A percentile compares a stretch with the other conserved stretches of the same genome.
Conservation (phyloP, 2,113 vertebrate species). For the Noctilio leporinus region DNA sequence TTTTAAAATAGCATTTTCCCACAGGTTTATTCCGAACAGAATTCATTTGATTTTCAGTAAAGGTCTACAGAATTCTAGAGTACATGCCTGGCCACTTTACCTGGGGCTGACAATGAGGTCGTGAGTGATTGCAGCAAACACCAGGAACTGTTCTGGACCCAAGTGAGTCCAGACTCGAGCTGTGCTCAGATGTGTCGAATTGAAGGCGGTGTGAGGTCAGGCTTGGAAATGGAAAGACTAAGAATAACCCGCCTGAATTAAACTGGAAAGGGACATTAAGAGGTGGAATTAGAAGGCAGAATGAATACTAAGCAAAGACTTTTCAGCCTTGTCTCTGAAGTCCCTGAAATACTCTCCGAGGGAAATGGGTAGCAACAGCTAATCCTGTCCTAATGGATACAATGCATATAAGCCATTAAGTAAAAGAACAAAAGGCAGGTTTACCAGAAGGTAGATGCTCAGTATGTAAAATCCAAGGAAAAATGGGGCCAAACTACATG, state of each 20-base stretch:
- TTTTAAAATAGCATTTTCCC: not conserved
- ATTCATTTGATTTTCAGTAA: not conserved
- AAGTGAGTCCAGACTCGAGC: not conserved
- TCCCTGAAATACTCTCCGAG: constrained; percentile 5
- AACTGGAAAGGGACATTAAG: not conserved
- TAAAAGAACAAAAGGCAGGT: constrained; percentile 66
- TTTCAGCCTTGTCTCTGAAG: not conserved
- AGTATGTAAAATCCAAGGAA: constrained; percentile 52
- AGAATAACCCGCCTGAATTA: not conserved
- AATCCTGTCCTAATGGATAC: constrained; percentile 31
- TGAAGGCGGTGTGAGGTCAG: not conserved
- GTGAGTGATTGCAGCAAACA: not conserved
- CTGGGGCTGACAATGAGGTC: not conserved
- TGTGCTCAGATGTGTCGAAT: not conserved
- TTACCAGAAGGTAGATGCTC: constrained; percentile 63
- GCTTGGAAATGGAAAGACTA: not conserved
- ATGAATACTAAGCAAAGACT: not conserved
- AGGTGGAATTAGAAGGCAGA: not conserved
- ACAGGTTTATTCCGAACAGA: not conserved
- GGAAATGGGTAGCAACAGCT: not conserved
- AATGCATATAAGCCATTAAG: constrained; percentile 41
- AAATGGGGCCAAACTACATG: not conserved
- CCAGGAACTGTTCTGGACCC: not conserved
- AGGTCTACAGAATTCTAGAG: not conserved
- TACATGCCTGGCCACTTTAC: not conserved